A percentile compares a stretch with the other conserved stretches of the same genome.
phyloP scores from a whole-genome alignment of 2,888 invertebrate genomes.

The Polymixis lichenea region DNA sequence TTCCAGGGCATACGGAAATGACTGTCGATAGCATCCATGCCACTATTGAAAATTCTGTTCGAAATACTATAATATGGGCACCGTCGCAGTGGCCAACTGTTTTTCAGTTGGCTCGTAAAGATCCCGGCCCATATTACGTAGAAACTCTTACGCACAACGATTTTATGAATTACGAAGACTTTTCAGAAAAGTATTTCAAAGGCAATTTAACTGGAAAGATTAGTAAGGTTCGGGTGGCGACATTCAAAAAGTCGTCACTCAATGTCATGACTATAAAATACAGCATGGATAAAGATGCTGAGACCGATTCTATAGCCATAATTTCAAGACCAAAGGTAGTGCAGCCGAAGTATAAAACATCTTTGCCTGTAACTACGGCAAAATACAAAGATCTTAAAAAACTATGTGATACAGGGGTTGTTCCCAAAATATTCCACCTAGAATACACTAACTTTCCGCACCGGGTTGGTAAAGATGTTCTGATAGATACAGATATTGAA shows the following conservation, averaged over 20 bases:
- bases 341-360: conserved; percentile 19
- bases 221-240: conserved; percentile 25
- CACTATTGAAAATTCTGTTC: conserved; percentile 55
- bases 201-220: conserved; percentile 27
- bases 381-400: conserved; percentile 8
- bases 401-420: conserved; percentile 3
- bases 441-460: conserved; percentile 7
- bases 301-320: conserved; percentile 17
- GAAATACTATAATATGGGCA: conserved; percentile 57
- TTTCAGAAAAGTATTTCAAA: conserved; percentile 18
- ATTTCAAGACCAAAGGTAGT: conserved; percentile 27
- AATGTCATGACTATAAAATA: conserved; percentile 20
- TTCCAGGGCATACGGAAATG: conserved; percentile 66
- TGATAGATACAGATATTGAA: conserved; percentile 21
- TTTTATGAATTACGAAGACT: not conserved
- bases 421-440: not conserved
- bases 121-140: conserved; percentile 25
- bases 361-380: conserved; percentile 19
- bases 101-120: conserved; percentile 31
- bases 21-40: conserved; percentile 60
- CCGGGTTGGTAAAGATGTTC: conserved; percentile 4
- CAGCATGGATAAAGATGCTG: conserved; percentile 18
- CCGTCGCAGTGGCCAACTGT: conserved; percentile 57
- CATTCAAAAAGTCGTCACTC: conserved; percentile 23
- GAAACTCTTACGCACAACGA: conserved; percentile 19